Percentiles rank a stretch among this genome's conserved stretches.
phyloP scores from a whole-genome alignment of 2,113 vertebrate species.

The Pluvialis apricaria region DNA sequence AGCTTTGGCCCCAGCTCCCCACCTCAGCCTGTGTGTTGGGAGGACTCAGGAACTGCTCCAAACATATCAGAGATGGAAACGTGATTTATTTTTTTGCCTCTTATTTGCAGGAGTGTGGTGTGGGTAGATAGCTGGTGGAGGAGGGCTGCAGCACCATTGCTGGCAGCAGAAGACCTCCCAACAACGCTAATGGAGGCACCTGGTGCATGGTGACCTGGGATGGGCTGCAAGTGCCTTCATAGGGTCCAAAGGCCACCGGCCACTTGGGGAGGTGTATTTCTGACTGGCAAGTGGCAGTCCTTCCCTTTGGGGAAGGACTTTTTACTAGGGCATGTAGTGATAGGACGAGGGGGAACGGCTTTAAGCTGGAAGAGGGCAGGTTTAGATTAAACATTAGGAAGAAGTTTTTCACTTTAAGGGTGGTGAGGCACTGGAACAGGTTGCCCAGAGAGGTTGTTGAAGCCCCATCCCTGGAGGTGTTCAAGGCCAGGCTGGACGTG shows the following conservation, averaged over 20 bases:
- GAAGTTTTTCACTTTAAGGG: no score
- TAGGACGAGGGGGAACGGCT: no score
- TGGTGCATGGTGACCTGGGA: neutral
- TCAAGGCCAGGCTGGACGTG: no score
- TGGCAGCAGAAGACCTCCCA: neutral
- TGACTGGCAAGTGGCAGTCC: neutral
- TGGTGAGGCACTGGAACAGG: no score
- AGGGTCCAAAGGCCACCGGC: neutral
- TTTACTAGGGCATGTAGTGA: no score
- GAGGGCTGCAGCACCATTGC: neutral
- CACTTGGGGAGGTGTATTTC: neutral
- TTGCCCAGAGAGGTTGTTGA: no score
- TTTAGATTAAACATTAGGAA: no score
- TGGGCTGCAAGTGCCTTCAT: neutral
- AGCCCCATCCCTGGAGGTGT: no score
- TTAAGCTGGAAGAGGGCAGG: no score
- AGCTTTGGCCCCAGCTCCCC: neutral
- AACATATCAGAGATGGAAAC: neutral
- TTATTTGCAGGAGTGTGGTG: neutral
- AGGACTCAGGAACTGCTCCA: neutral
- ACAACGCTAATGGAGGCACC: neutral
- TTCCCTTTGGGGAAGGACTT: no score
- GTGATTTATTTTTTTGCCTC: neutral
- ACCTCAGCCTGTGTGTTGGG: neutral
- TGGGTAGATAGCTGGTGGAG: neutral